Base-by-base conservation (phyloP, 2,888 invertebrate species). In the Sisyra terminalis region DNA sequence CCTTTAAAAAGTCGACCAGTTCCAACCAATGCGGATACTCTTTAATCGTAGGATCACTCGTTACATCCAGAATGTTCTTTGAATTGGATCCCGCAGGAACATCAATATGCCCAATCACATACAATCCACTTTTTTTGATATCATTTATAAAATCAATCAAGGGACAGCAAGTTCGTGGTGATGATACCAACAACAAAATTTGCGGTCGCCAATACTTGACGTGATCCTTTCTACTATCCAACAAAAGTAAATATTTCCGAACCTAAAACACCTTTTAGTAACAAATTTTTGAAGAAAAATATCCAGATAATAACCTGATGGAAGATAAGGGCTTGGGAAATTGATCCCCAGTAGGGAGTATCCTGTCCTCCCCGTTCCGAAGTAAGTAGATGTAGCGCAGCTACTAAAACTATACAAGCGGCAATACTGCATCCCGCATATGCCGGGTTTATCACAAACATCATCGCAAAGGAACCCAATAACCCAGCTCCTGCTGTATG, bases 201-300 rank as follows among this genome's bases (percentile, higher is more conserved):
- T 98, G 97, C 0, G 97, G 97, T 2, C 97, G 70, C 98, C 98
- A 98, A 65, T 93, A 98, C 66, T 97, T 97, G 2, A 99, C 96
- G 63, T 98, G 98, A 57, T 94, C 89, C 50, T 98, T 94, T 0
- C 98, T 75, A 1, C 88, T 85, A 63, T 98, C 98, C 58, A 98
- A 63, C 61, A 98, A 76, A 0, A 99, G 67, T 8, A 98, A 69
- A 65, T 98, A 98, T 60, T 99, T 99, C 34, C 98, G 73, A 7
- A 93, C 86, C 77, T 82, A 59, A 45, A 41, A 35, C 29, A 42
- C 42, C 17, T 35, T 40, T 41, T 13, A 9, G 30, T 29, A 29
- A 9, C 7, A 29, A 29, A 9, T 9, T 29, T 29, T 29, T 29
- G 7, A 9, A 9, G 10, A 9, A 29, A 32, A 32, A 32, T 32